Evolutionary conservation across 2,888 invertebrate genomes (phyloP).

Genomic region (Sminthurides aquaticus): DNA sequence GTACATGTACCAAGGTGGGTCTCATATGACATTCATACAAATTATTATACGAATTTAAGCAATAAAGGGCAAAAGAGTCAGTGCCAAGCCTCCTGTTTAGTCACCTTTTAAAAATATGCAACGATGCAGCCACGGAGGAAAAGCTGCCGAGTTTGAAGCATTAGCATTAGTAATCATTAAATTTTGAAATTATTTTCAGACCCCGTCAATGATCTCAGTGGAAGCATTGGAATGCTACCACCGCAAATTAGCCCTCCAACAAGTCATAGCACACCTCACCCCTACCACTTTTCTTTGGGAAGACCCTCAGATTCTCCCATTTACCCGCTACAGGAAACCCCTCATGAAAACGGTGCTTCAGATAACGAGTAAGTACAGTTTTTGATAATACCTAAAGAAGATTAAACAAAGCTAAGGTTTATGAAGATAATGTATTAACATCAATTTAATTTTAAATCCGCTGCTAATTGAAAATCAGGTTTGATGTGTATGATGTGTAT

Average conservation of each 20-base stretch:
- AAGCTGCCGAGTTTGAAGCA: too few relatives aligned
- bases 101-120: too few relatives aligned
- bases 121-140: too few relatives aligned
- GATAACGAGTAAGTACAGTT: constrained; percentile 32
- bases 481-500: constrained; percentile 22
- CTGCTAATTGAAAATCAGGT: constrained; percentile 1
- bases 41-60: too few relatives aligned
- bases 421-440: not conserved
- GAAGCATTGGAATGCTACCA: constrained; percentile 24
- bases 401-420: not conserved
- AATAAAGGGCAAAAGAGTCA: too few relatives aligned
- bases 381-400: not conserved
- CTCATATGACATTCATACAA: too few relatives aligned
- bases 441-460: not conserved
- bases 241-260: constrained; percentile 27
- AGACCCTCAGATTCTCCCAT: constrained; percentile 33
- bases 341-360: constrained; percentile 26
- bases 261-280: constrained; percentile 26
- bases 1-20: constrained; percentile 38
- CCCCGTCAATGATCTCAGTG: constrained; percentile 41
- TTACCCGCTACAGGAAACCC: constrained; percentile 35
- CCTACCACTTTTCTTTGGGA: constrained; percentile 17
- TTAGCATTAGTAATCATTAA: too few relatives aligned
- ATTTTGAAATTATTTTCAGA: constrained; percentile 29
- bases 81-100: too few relatives aligned